These are phyloP conservation scores for Lasiurus cinereus DNA, from an alignment of 2,113 vertebrate genomes.

Conservation along the genomic window DNA sequence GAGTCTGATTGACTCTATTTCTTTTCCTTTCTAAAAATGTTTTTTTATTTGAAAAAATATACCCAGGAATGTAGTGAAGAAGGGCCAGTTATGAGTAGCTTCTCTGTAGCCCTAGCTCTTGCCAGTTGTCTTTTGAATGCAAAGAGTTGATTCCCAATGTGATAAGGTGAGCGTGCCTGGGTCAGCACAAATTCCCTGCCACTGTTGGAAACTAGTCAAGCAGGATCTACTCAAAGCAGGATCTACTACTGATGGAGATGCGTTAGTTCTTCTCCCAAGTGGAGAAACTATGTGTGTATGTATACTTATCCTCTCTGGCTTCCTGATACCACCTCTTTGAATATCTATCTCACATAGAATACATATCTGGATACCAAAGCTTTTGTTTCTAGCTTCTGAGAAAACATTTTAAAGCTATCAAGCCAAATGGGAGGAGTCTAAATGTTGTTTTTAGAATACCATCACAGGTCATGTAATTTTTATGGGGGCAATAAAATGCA, in stretches of 20 bases:
- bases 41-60: background rate
- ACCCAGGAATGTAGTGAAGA: background rate
- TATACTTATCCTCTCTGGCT: background rate
- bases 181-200: constrained; percentile 50
- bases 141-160: constrained; percentile 4
- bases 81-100: background rate
- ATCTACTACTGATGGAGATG: background rate
- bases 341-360: background rate
- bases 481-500: background rate
- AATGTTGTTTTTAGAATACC: constrained; percentile 39
- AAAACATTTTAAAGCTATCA: constrained; percentile 37
- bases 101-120: constrained; percentile 23
- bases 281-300: background rate
- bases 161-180: constrained; percentile 10
- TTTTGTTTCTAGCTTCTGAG: constrained; percentile 11
- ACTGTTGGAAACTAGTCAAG: background rate
- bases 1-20: background rate
- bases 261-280: background rate
- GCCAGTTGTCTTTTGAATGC: background rate
- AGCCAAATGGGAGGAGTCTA: background rate
- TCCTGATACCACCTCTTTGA: background rate
- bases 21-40: background rate
- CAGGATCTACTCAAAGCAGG: background rate
- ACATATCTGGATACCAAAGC: background rate
- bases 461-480: background rate